Base-by-base conservation (phyloP, 35 echinoderm and acorn worm species). In the Chiridota heheva region DNA sequence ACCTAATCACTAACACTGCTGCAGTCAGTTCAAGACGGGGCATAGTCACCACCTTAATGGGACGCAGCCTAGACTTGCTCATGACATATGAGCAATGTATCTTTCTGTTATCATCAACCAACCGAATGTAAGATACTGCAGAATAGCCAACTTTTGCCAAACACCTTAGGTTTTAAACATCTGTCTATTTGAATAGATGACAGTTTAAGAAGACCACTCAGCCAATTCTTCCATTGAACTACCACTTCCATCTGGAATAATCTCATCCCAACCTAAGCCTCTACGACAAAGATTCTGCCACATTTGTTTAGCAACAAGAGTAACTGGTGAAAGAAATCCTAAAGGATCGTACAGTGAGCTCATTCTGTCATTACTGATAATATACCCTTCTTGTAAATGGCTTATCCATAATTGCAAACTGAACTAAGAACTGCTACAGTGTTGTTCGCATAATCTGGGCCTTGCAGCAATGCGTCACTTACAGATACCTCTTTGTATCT, bases 311-410 rank as follows among this genome's bases (percentile, higher is more conserved):
- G 39, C 57, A 28, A 20, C 25, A 1, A 80, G 59, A 15, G 53
- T 18, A 32, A 56, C 70, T 22, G 51, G 70, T 13, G 42, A 4
- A 29, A 76, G 28, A 43, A 87, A 59, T 30, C 87, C 87, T 15
- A 83, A 40, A 39, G 87, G 80, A 41, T 90, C 87, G 41, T 75
- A 84, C 1, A 83, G 29, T 8, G 87, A 70, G 27, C 18, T 60
- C 8, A 92, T 76, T 5, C 69, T 92, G n/a, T n/a, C n/a, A n/a
- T n/a, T n/a, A n/a, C n/a, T 22, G 90, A 87, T 15, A 92, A 27
- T 5, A 87, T 47, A 29, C 90, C 83, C 76, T 27, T 31, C 84
- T 43, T 18, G 90, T 92, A 0, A 62, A 34, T 24, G 90, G 90
- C 10, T 60, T 29, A 26, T 92, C 68, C 36, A 66, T 71, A 1